Conservation (phyloP, 2,797 vertebrate genomes). For the Scolopax rusticola region DNA sequence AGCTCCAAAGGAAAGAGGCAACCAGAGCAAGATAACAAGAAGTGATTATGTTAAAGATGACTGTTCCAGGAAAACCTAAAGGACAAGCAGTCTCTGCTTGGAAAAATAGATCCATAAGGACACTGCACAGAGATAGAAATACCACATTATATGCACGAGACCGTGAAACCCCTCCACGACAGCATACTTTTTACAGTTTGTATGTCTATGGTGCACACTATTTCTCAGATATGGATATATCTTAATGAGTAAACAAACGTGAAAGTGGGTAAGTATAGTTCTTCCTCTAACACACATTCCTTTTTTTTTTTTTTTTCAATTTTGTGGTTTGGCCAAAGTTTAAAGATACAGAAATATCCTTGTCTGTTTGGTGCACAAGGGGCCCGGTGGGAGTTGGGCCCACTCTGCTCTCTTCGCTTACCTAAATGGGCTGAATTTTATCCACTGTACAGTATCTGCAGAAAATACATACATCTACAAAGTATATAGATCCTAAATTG, state of each 20-base stretch:
- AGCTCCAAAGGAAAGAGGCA: neutral
- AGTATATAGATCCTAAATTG: neutral
- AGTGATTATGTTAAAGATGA: neutral
- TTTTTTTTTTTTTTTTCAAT: neutral
- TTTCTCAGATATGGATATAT: neutral
- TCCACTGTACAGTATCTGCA: neutral
- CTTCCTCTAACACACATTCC: neutral
- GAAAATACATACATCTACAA: neutral
- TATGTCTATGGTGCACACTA: fast-evolving
- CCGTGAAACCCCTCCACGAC: neutral
- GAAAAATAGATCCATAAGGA: neutral
- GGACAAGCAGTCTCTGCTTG: neutral
- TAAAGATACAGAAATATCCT: neutral
- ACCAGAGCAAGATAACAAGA: neutral
- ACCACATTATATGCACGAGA: neutral
- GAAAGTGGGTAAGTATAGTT: neutral
- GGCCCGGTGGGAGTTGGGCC: neutral
- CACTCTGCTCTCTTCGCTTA: neutral
- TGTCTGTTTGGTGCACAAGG: neutral
- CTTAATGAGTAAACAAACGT: conserved; percentile 22
- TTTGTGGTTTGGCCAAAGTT: neutral
- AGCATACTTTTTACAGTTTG: neutral
- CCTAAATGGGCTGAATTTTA: neutral
- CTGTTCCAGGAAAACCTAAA: neutral
- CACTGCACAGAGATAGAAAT: neutral